These are phyloP conservation scores for Cotesia chilonis DNA, from an alignment of 1,140 invertebrate species.

Conservation along the genomic window DNA sequence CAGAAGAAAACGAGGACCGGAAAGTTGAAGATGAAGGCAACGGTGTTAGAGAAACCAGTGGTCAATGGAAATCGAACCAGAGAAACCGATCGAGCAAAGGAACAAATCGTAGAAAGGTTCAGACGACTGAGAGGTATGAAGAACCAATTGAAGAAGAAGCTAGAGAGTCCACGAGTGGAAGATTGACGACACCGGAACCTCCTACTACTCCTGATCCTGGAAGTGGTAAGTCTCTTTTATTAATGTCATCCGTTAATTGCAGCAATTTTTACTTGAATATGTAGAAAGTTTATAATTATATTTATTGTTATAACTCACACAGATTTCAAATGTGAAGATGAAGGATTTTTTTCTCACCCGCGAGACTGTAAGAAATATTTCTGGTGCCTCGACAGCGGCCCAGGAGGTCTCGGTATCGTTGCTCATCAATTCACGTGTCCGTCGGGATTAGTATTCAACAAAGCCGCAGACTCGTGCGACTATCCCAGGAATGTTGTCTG, in stretches of 20 bases:
- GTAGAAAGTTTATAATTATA: conserved; percentile 13
- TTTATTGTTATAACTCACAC: conserved; percentile 34
- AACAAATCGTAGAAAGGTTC: not conserved
- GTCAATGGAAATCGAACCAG: not conserved
- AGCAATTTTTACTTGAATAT: conserved; percentile 30
- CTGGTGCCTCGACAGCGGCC: conserved; percentile 91
- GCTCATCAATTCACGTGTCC: conserved; percentile 94
- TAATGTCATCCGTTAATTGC: not conserved
- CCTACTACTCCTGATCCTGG: conserved; percentile 91
- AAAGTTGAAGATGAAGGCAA: conserved; percentile 50
- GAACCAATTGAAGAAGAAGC: conserved; percentile 34
- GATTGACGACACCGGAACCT: conserved; percentile 79
- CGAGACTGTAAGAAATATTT: conserved; percentile 94
- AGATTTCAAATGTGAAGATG: conserved; percentile 92
- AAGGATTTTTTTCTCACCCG: conserved; percentile 93
- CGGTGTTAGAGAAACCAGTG: conserved; percentile 37
- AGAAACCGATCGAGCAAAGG: conserved; percentile 13
- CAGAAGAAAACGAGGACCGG: conserved; percentile 32
- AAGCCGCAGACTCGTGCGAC: conserved; percentile 90
- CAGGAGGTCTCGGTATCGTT: conserved; percentile 87
- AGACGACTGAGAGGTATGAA: conserved; percentile 34
- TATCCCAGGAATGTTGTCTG: conserved; percentile 89
- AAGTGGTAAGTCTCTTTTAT: conserved; percentile 68
- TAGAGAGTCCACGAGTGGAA: conserved; percentile 50
- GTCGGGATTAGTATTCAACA: conserved; percentile 89